A percentile compares a stretch with the other conserved stretches of the same genome.
phyloP scores from a whole-genome alignment of 2,113 vertebrate genomes.

The Pelobates fuscus region DNA sequence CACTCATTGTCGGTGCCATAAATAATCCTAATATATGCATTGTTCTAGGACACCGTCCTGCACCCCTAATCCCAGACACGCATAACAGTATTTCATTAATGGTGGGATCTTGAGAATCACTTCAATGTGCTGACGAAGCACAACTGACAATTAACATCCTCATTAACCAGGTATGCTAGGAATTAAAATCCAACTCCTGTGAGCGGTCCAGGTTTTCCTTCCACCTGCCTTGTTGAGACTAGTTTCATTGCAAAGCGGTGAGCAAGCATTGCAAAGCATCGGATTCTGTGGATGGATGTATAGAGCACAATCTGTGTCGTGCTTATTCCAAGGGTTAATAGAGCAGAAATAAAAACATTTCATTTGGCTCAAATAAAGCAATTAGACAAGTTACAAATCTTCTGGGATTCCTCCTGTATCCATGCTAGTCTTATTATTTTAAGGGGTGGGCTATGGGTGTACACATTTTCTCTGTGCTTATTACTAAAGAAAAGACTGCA shows the following conservation, averaged over 20 bases:
- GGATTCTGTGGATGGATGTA: conserved; percentile 9
- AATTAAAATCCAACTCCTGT: too few relatives aligned
- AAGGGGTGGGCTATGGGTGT: conserved; percentile 41
- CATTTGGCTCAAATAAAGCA: conserved; percentile 49
- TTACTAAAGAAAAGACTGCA: conserved; percentile 47
- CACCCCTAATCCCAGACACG: too few relatives aligned
- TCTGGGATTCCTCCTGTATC: conserved; percentile 40
- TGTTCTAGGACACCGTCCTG: too few relatives aligned
- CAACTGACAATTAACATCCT: too few relatives aligned
- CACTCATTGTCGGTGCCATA: too few relatives aligned
- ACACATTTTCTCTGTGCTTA: conserved; percentile 26
- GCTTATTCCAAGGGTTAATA: conserved; percentile 48
- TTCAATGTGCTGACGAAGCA: too few relatives aligned
- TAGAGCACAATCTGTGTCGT: conserved; percentile 19
- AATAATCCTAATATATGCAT: too few relatives aligned
- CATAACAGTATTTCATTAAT: too few relatives aligned
- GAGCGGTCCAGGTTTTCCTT: not conserved
- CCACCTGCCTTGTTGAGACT: not conserved
- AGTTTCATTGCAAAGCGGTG: conserved; percentile 35
- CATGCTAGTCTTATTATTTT: conserved; percentile 39
- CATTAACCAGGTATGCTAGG: too few relatives aligned
- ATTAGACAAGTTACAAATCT: conserved; percentile 49
- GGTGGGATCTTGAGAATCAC: too few relatives aligned
- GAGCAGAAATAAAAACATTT: conserved; percentile 48
- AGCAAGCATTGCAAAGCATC: conserved; percentile 1